A percentile compares a stretch with the other conserved stretches of the same genome.
Conservation (phyloP, 1,140 invertebrate species). For the Xylocopa sonorina region DNA sequence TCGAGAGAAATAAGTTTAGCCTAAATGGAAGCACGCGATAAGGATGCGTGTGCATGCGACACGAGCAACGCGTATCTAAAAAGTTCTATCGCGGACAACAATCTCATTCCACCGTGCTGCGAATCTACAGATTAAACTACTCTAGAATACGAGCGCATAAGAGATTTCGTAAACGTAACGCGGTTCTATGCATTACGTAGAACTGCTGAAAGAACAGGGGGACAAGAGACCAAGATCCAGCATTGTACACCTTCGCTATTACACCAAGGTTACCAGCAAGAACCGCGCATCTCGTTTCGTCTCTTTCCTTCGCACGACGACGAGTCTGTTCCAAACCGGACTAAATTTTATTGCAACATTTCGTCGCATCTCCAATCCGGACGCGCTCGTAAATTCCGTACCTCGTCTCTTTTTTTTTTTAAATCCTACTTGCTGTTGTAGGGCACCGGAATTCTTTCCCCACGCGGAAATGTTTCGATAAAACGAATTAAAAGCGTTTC, state of each 20-base stretch:
- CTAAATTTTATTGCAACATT: conserved; percentile 53
- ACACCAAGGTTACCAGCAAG: conserved; percentile 72
- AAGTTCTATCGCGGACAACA: background rate
- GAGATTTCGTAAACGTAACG: too few species aligned
- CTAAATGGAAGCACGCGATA: background rate
- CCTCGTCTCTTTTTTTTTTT: background rate
- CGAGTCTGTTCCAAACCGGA: conserved; percentile 10
- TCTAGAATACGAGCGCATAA: conserved; percentile 57
- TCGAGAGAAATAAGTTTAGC: too few species aligned
- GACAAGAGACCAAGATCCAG: conserved; percentile 57
- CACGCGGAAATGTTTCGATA: background rate
- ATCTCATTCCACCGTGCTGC: background rate
- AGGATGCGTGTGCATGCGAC: background rate
- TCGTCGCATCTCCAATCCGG: background rate
- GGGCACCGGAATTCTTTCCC: background rate
- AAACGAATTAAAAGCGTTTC: background rate
- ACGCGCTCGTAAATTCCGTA: background rate
- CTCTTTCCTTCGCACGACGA: background rate
- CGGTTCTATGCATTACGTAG: conserved; percentile 37
- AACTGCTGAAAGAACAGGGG: conserved; percentile 38
- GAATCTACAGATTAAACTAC: conserved; percentile 57
- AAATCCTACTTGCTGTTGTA: too few species aligned
- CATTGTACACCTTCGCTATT: conserved; percentile 70
- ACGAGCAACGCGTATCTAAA: background rate
- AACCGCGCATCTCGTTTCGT: conserved; percentile 35